Evolutionary conservation across 2,113 vertebrate species (phyloP).

Genomic region (Leptosomus discolor): DNA sequence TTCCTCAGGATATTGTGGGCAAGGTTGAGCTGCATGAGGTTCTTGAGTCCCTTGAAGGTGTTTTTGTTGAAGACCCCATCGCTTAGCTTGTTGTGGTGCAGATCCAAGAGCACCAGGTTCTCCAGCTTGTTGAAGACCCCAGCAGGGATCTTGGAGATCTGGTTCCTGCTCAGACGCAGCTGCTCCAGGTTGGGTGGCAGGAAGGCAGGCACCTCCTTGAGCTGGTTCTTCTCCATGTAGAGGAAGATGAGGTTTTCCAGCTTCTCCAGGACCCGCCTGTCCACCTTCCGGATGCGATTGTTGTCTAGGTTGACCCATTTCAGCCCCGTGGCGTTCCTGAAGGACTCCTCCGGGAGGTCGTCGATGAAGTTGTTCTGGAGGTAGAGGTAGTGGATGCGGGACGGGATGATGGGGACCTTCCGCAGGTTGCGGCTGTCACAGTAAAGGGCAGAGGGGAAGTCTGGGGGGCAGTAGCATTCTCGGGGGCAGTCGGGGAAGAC

Average conservation of each 20-base stretch:
- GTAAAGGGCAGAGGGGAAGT: slow-evolving; percentile 89
- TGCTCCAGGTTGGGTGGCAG: slow-evolving; percentile 90
- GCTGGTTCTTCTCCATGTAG: slow-evolving; percentile 87
- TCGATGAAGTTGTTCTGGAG: slow-evolving; percentile 97
- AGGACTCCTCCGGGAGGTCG: slow-evolving; percentile 85
- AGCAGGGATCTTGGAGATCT: slow-evolving; percentile 87
- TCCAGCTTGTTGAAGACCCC: slow-evolving; percentile 87
- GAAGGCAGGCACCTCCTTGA: slow-evolving; percentile 88
- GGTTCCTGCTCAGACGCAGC: slow-evolving; percentile 87
- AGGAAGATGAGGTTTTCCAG: slow-evolving; percentile 87
- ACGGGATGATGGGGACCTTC: slow-evolving; percentile 85
- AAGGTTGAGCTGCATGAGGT: slow-evolving; percentile 93
- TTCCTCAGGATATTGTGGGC: slow-evolving; percentile 89
- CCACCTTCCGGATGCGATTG: slow-evolving; percentile 88
- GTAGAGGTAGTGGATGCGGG: slow-evolving; percentile 90
- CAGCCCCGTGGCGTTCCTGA: slow-evolving; percentile 85
- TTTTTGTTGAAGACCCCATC: slow-evolving; percentile 86
- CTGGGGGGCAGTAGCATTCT: slow-evolving; percentile 88
- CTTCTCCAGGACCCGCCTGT: slow-evolving; percentile 86
- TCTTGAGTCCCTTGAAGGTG: slow-evolving; percentile 90
- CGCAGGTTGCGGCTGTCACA: slow-evolving; percentile 96
- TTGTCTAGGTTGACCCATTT: slow-evolving; percentile 95
- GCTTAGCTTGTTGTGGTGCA: slow-evolving; percentile 91
- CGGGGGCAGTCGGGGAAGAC: slow-evolving; percentile 86
- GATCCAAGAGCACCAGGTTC: slow-evolving; percentile 89